A percentile compares a stretch with the other conserved stretches of the same genome.
These are phyloP conservation scores for Drosophila greeni DNA, from an alignment of 2,888 invertebrate species.

Conservation along the genomic window DNA sequence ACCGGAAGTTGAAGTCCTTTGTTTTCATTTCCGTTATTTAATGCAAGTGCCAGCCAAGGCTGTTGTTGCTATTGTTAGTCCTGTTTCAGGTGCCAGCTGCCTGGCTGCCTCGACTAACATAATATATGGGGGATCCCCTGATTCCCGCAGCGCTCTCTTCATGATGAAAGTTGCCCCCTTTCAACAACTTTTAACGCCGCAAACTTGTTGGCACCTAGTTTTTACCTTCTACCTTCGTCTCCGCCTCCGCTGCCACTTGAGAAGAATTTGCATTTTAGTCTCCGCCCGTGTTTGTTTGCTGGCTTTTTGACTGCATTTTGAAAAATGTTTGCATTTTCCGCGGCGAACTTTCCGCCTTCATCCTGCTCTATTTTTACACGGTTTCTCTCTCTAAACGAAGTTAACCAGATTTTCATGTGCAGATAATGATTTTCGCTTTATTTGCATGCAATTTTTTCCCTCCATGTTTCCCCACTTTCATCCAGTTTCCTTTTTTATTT, in stretches of 20 bases:
- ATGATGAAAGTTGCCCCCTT: constrained; percentile 30
- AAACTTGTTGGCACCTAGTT: constrained; percentile 68
- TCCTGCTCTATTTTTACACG: constrained; percentile 3
- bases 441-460: constrained; percentile 59
- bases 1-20: constrained; percentile 73
- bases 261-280: constrained; percentile 63
- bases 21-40: constrained; percentile 75
- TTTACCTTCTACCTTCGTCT: constrained; percentile 28
- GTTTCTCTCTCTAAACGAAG: constrained; percentile 53
- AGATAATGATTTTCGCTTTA: constrained; percentile 73
- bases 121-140: constrained; percentile 53
- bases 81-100: constrained; percentile 58
- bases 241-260: constrained; percentile 40
- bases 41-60: constrained; percentile 61
- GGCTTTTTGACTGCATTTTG: constrained; percentile 67
- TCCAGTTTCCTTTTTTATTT: constrained; percentile 22
- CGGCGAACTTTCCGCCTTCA: constrained; percentile 31
- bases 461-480: constrained; percentile 7
- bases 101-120: constrained; percentile 68
- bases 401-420: constrained; percentile 70
- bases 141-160: constrained; percentile 9
- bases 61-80: constrained; percentile 47
- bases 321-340: constrained; percentile 57
- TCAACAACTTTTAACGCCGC: constrained; percentile 59
- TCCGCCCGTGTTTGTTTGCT: constrained; percentile 52